phyloP scores from a whole-genome alignment of 2,888 invertebrate species.

The Caenorhabditis auriculariae region DNA sequence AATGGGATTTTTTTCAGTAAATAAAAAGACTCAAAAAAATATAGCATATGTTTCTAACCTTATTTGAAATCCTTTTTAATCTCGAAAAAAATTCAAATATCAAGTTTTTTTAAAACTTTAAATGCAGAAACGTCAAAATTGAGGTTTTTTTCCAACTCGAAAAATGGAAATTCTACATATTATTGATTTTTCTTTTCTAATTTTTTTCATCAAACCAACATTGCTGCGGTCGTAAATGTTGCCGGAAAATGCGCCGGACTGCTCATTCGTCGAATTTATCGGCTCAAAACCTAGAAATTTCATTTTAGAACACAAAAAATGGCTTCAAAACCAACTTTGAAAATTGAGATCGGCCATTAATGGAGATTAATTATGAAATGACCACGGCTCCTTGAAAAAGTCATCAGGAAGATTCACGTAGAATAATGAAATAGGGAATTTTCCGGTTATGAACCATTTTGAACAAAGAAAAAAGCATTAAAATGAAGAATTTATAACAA shows the following conservation, averaged over 20 bases:
- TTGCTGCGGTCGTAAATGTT: constrained; percentile 33
- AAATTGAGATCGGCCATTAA: constrained; percentile 49
- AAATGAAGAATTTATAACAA: constrained; percentile 5
- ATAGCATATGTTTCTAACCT: no score
- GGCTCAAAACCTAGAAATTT: constrained; percentile 22
- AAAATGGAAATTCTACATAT: no score
- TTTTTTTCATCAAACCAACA: constrained; percentile 11
- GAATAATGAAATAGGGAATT: not conserved
- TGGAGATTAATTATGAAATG: not conserved
- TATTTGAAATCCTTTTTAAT: no score
- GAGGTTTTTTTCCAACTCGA: no score
- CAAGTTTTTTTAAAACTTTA: no score
- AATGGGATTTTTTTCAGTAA: no score
- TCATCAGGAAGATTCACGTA: not conserved
- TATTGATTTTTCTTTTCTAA: no score
- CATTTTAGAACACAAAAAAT: not conserved
- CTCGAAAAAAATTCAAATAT: no score
- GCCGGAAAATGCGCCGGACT: constrained; percentile 31
- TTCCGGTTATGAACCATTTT: no score
- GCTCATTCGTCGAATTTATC: constrained; percentile 37
- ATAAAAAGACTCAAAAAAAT: no score
- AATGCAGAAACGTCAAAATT: no score
- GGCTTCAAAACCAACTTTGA: constrained; percentile 36
- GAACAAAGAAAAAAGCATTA: not conserved
- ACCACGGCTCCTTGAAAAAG: not conserved